Base-by-base conservation (phyloP, 2,888 invertebrate genomes). In the Diachrysia chrysitis region DNA sequence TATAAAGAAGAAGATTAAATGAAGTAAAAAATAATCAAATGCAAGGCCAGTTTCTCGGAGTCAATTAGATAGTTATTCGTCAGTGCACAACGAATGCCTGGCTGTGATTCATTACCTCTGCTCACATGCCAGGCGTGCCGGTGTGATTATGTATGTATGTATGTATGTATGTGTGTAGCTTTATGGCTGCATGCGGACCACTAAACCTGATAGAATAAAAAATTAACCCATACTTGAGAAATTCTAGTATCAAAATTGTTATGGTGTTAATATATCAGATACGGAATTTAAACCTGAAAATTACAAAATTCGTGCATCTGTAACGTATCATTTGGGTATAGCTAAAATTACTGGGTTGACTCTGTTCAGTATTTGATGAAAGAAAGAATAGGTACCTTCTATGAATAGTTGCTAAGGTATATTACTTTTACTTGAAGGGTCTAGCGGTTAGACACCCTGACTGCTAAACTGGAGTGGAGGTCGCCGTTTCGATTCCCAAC, bases 51-150 rank as follows among this genome's bases (percentile, higher is more conserved):
- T 35, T 76, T 78, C 77, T 73, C 65, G 65, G 79, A 81, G 80
- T 79, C 85, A 85, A 87, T 87, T 86, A 87, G 83, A 69, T 71
- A 79, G 85, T 77, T 83, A 86, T 85, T 85, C 81, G 73, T 82
- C 82, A 81, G 75, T 60, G 77, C 42, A 46, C 67, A 67, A 59
- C 69, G 81, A 82, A 85, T 82, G 80, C 83, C 81, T 60, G 57
- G 73, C 81, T 69, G 78, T 89, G 89, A 91, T 89, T 88, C 88
- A 90, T 89, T 81, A 76, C 73, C 73, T 51, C 70, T 73, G 77
- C 72, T 76, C 79, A 82, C 85, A 86, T 88, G 69, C 85, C 88
- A 56, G 60, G 78, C 82, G 81, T 76, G 83, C 79, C 82, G 17
- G 51, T 64, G 58, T 73, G 73, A 76, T 69, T 78, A 70, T 37